These are phyloP conservation scores for Pseudomyrmex dendroicus DNA, from an alignment of 1,140 invertebrate genomes.

Conservation along the genomic window DNA sequence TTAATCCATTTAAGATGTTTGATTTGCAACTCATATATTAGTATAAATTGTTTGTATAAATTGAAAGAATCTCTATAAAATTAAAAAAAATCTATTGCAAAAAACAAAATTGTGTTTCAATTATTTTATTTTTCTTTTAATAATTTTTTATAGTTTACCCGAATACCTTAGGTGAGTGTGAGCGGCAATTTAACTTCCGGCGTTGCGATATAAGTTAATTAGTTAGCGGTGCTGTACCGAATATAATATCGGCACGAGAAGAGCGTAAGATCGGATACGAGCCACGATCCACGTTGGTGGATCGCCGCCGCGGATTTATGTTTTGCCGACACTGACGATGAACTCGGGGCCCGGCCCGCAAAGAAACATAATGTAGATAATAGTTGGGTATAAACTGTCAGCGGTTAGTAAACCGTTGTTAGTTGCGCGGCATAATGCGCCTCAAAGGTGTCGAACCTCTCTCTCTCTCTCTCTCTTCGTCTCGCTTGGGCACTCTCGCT, in stretches of 20 bases:
- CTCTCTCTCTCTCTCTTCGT: background rate
- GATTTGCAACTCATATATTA: no score
- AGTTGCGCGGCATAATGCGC: conserved; percentile 30
- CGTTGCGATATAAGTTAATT: conserved; percentile 54
- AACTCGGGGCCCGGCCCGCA: conserved; percentile 15
- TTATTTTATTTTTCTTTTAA: no score
- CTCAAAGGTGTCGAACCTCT: conserved; percentile 32
- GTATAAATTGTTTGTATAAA: no score
- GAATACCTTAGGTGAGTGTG: background rate
- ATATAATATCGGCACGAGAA: conserved; percentile 14
- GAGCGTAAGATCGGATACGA: conserved; percentile 42
- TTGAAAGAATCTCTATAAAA: no score
- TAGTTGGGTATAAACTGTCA: conserved; percentile 54
- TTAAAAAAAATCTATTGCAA: no score
- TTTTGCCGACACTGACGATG: conserved; percentile 33
- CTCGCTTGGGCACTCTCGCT: background rate
- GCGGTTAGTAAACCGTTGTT: conserved; percentile 61
- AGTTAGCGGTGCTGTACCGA: conserved; percentile 33
- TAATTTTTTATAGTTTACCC: no score
- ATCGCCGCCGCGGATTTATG: conserved; percentile 55
- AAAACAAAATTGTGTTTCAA: no score
- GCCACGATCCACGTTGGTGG: conserved; percentile 38
- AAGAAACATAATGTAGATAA: conserved; percentile 50
- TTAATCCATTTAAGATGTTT: no score
- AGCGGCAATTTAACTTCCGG: conserved; percentile 56